Evolutionary conservation across 64 coral and sea anemone species (phyloP).

Genomic region (Montipora efflorescens): DNA sequence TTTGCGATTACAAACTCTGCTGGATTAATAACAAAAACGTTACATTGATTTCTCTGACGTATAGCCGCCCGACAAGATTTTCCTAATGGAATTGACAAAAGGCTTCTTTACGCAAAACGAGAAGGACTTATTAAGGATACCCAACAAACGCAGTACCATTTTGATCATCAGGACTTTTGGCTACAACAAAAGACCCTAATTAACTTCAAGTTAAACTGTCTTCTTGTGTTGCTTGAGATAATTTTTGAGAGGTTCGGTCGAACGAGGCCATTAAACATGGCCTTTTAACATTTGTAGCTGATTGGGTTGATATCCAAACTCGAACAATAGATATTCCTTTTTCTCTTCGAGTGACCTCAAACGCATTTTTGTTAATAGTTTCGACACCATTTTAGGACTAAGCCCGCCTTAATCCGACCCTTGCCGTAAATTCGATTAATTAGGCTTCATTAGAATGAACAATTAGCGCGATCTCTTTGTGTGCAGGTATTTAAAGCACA

Average conservation of each 20-base stretch:
- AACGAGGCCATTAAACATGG: too few relatives aligned
- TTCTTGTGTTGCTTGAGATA: too few relatives aligned
- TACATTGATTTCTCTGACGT: background rate
- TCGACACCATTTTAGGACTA: background rate
- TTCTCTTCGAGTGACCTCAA: background rate
- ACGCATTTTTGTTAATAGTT: background rate
- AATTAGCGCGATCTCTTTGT: slow-evolving; percentile 28
- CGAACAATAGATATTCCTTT: background rate
- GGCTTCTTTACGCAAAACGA: background rate
- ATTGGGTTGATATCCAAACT: too few relatives aligned
- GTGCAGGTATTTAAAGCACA: slow-evolving; percentile 4
- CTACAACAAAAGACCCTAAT: background rate
- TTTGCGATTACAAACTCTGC: background rate
- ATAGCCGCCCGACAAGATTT: background rate
- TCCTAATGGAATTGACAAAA: background rate
- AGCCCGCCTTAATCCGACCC: background rate
- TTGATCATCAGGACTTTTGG: background rate
- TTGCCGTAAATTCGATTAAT: slow-evolving; percentile 33
- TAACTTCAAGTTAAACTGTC: too few relatives aligned
- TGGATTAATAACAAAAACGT: background rate
- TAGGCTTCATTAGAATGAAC: background rate
- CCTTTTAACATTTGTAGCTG: too few relatives aligned
- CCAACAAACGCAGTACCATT: too few relatives aligned
- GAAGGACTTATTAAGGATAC: background rate
- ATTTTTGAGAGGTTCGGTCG: too few relatives aligned